Evolutionary conservation across 2,888 invertebrate species (phyloP), one percentile per base, ranked within the genome.

Genomic region (Trypoxylon attenuatum): DNA sequence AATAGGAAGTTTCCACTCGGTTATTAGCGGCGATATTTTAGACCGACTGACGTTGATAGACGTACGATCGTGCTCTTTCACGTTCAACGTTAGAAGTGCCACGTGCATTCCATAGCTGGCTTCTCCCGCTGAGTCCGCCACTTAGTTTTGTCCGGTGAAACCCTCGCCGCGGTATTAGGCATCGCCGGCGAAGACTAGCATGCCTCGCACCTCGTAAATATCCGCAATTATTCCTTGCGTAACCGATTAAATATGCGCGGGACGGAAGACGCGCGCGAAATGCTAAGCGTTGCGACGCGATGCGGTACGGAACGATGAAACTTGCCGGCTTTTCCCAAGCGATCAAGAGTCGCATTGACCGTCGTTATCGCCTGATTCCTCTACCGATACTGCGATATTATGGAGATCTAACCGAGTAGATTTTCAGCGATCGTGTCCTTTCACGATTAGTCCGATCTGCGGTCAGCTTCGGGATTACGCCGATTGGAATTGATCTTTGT

Each of bases 401-500:
- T 33, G 13, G 4, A 33, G 33, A 1, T 10, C 8, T 8, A 4
- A n/a, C 33, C 33, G n/a, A 27, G 27, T n/a, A n/a, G n/a, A n/a
- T n/a, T n/a, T n/a, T n/a, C n/a, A 53, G 25, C 29, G 8, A 8
- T 13, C 29, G 41, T 65, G 42, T 16, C 38, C 29, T 53, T 54
- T 69, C 19, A n/a, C 18, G 5, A n/a, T 8, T 8, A 33, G 13
- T 21, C 10, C 15, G 21, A 5, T 3, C 8, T 21, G 16, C 18
- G n/a, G 10, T 6, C 18, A 39, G 10, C 10, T 16, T 10, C 8
- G 42, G 45, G 50, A 57, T 50, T 23, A 19, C 38, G 19, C 15
- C 15, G 55, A 58, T 43, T 22, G 39, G 25, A 50, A 42, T 41
- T 51, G 42, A 67, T 41, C n/a, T 8, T 38, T 43, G 67, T 66